Evolutionary conservation across 2,113 vertebrate genomes (phyloP), one percentile per base, ranked within the genome.

Genomic region (Nymphicus hollandicus): DNA sequence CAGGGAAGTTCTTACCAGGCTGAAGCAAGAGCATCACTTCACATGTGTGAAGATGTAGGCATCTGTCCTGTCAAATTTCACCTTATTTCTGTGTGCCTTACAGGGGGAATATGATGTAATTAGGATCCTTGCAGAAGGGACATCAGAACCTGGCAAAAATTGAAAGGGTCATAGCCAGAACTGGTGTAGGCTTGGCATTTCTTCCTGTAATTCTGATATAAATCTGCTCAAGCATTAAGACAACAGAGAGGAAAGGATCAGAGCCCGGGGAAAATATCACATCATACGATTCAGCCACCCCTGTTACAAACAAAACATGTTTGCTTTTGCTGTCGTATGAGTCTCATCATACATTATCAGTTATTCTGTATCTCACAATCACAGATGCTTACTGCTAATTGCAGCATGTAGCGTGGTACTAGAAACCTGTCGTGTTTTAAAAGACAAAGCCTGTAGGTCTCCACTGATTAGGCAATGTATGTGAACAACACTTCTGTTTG

Each of bases 171-270:
- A 2, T 41, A 80, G 35, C 35, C 35, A 76, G 47, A 90, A 71
- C 19, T 43, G 61, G 37, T 44, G 61, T 31, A 70, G 1, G 5
- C 29, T 50, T 89, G 83, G 47, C 66, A 72, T 91, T 94, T 82
- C 28, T 58, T 80, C 72, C 78, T 49, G 22, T 61, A 63, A 39
- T 29, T 37, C n/a, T 58, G 31, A 18, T 23, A 63, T 46, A 82
- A 91, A 92, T 74, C 44, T n/a, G 20, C 71, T 82, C 52, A 91
- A 64, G 76, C 56, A 58, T 86, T 70, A 85, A 76, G 43, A 33
- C 47, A 88, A 63, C 37, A 31, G 29, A 58, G 66, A 92, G 86
- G 58, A 92, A 81, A 79, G 16, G 16, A 80, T 55, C 1, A 1
- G 66, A 90, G 43, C 69, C 64, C 2, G 2, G 65, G 60, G 58